Evolutionary conservation across 2,888 invertebrate species (phyloP), one percentile per base, ranked within the genome.

Genomic region (Ochropleura leucogaster): DNA sequence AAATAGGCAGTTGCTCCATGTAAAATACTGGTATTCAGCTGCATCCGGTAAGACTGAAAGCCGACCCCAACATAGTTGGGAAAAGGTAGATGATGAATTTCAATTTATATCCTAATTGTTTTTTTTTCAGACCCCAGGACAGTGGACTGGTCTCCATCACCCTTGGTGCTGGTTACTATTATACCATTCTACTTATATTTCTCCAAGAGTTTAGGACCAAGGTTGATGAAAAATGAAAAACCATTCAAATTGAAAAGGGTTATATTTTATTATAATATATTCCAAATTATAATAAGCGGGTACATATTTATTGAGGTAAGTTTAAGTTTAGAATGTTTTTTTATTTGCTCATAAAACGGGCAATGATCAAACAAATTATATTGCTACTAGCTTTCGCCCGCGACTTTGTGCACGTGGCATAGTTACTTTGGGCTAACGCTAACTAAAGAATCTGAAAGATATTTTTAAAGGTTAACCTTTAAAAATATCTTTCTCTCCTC

Each of bases 221-320:
- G 51, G 5, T 77, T 86, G 57, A 98, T 98, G 98, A 96, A 97
- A 83, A 97, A 97, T 74, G 93, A 97, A 74, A 96, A 97, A 81
- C 97, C 98, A 0, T 97, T 97, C 87, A 97, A 98, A 84, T 91
- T 98, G 63, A 97, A 98, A 85, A 95, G 95, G 46, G 87, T 97
- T 3, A 96, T 98, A 93, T 97, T 98, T 60, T 92, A 97, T 12
- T 99, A 99, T 92, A 99, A 99, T 92, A 97, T 97, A 51, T 97
- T 97, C 83, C 98, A 99, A 77, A 85, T 90, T 10, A 1, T 87
- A 10, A 70, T 83, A 6, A 84, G 87, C 46, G 67, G 62, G 0
- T 88, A 84, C 53, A 7, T 86, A 18, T 72, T 86, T 62, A 69
- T 66, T 74, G 18, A 64, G 66, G 90, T 90, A 80, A 83, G 88